Conservation (phyloP, 2,113 vertebrate genomes). For the Sinocyclocheilus anophthalmus region DNA sequence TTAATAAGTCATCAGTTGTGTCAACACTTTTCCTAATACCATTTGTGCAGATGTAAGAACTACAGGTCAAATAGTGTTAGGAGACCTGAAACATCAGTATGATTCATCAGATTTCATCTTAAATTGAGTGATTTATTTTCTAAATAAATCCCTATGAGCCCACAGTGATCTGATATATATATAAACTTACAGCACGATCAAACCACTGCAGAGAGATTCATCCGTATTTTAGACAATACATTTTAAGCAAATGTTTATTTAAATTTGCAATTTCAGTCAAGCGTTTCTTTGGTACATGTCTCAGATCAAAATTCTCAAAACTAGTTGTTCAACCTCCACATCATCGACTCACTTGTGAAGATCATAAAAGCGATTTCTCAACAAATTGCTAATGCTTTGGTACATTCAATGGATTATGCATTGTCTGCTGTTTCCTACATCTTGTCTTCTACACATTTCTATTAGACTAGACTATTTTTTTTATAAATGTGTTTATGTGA, state of each 20-base stretch:
- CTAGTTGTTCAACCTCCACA: no score
- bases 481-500: neutral
- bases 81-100: neutral
- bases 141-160: neutral
- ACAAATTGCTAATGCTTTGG: no score
- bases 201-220: neutral
- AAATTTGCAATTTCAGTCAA: no score
- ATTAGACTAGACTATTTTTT: no score
- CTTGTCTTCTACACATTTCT: no score
- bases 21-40: slow-evolving; percentile 48
- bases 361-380: no score
- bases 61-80: slow-evolving; percentile 31
- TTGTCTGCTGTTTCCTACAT: no score
- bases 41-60: slow-evolving; percentile 37
- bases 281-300: neutral
- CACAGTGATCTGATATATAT: neutral
- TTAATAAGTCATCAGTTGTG: slow-evolving; percentile 34
- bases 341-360: no score
- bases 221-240: no score
- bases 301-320: no score
- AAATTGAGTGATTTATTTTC: neutral
- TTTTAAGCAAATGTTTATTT: no score
- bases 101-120: slow-evolving; percentile 6
- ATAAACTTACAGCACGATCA: neutral
- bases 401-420: no score